Evolutionary conservation across 1,140 invertebrate species (phyloP).

Genomic region (Sarcophaga peregrina): DNA sequence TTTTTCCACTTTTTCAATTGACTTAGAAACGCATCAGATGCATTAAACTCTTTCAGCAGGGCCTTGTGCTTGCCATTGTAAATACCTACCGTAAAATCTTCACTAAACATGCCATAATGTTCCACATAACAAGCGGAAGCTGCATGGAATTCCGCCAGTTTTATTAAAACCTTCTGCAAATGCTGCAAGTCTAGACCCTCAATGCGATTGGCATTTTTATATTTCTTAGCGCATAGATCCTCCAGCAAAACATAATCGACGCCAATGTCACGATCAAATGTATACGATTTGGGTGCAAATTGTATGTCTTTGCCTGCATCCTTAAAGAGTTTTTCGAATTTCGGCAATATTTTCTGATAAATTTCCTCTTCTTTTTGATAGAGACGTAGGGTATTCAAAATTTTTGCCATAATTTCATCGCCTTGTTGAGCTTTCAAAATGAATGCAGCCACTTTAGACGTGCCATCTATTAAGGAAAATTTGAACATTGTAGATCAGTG

Average conservation of each 20-base stretch:
- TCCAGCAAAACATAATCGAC: constrained; percentile 67
- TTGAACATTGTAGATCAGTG: no score
- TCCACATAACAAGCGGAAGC: constrained; percentile 64
- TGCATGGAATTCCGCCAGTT: constrained; percentile 71
- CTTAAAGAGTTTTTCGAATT: constrained; percentile 57
- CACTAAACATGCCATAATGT: constrained; percentile 55
- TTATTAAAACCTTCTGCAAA: constrained; percentile 67
- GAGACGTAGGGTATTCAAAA: constrained; percentile 54
- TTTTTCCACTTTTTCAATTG: constrained; percentile 64
- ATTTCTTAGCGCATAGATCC: constrained; percentile 68
- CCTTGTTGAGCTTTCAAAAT: constrained; percentile 56
- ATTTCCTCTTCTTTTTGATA: constrained; percentile 60
- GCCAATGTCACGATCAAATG: constrained; percentile 56
- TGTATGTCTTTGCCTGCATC: constrained; percentile 54
- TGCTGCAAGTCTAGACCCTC: constrained; percentile 69
- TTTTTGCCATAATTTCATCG: constrained; percentile 54
- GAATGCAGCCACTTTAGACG: constrained; percentile 52
- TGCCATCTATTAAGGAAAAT: constrained; percentile 49
- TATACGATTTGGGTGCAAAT: constrained; percentile 58
- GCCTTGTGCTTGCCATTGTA: constrained; percentile 55
- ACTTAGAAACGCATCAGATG: constrained; percentile 54
- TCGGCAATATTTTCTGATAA: constrained; percentile 58
- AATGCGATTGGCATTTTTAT: constrained; percentile 70
- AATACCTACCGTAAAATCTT: constrained; percentile 58
- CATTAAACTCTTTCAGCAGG: constrained; percentile 59